Evolutionary conservation across 2,113 vertebrate genomes (phyloP).

Genomic region (Alosa alosa): DNA sequence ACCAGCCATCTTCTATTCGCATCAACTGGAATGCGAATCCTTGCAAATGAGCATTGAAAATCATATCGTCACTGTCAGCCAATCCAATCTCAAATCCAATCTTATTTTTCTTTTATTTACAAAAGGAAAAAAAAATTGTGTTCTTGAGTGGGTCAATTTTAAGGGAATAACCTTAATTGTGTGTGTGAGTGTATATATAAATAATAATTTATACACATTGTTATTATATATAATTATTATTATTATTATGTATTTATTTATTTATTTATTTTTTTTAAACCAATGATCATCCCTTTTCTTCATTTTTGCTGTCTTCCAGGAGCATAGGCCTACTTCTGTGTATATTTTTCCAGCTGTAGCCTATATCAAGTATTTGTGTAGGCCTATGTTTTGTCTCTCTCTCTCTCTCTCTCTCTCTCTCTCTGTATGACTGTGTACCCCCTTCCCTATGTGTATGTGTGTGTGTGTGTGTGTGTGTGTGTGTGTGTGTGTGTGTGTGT

Average conservation of each 20-base stretch:
- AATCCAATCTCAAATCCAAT: background rate
- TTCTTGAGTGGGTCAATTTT: too few relatives aligned
- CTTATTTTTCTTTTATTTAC: background rate
- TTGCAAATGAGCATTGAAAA: background rate
- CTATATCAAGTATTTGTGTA: background rate
- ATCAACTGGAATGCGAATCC: background rate
- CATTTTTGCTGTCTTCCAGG: background rate
- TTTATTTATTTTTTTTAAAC: too few relatives aligned
- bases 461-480: slow-evolving; percentile 18
- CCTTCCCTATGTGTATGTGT: background rate
- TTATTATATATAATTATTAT: too few relatives aligned
- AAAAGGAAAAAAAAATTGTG: background rate
- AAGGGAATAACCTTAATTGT: background rate
- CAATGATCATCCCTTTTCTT: too few relatives aligned
- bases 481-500: slow-evolving; percentile 1
- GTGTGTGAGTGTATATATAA: too few relatives aligned
- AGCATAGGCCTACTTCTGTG: background rate
- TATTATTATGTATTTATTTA: too few relatives aligned
- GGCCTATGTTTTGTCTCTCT: background rate
- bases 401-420: background rate
- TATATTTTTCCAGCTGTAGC: background rate
- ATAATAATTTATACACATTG: too few relatives aligned
- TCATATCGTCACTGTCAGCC: background rate
- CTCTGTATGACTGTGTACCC: background rate
- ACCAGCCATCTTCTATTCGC: background rate